Evolutionary conservation across 2,113 vertebrate genomes (phyloP).

Genomic region (Nyctibius bracteatus): DNA sequence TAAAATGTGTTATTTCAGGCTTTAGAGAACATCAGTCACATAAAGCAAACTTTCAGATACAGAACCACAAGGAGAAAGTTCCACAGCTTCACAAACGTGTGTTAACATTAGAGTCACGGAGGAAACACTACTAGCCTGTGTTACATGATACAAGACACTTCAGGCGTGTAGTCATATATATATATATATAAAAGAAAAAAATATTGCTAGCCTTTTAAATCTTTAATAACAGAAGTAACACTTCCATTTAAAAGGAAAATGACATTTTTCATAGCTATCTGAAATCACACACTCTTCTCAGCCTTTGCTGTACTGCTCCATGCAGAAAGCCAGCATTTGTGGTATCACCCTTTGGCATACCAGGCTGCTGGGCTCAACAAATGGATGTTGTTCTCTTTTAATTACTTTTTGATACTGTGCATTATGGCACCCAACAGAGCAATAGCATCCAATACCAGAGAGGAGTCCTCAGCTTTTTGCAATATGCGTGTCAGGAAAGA

Average conservation of each 20-base stretch:
- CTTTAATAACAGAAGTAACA: neutral
- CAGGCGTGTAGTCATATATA: neutral
- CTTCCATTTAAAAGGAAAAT: neutral
- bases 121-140: neutral
- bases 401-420: neutral
- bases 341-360: accelerated
- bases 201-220: neutral
- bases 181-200: neutral
- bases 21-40: neutral
- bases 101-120: accelerated
- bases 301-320: neutral
- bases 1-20: neutral
- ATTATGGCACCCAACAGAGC: neutral
- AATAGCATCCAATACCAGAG: neutral
- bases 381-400: neutral
- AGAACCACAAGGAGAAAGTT: neutral
- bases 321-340: neutral
- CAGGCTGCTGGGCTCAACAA: neutral
- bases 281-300: neutral
- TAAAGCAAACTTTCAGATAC: neutral
- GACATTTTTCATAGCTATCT: neutral
- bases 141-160: neutral
- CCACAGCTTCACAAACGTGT: neutral
- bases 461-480: neutral
- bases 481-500: neutral